Percentiles rank a stretch among this genome's conserved stretches.
Evolutionary conservation across 2,113 vertebrate genomes (phyloP).

Genomic region (Sceloporus undulatus): DNA sequence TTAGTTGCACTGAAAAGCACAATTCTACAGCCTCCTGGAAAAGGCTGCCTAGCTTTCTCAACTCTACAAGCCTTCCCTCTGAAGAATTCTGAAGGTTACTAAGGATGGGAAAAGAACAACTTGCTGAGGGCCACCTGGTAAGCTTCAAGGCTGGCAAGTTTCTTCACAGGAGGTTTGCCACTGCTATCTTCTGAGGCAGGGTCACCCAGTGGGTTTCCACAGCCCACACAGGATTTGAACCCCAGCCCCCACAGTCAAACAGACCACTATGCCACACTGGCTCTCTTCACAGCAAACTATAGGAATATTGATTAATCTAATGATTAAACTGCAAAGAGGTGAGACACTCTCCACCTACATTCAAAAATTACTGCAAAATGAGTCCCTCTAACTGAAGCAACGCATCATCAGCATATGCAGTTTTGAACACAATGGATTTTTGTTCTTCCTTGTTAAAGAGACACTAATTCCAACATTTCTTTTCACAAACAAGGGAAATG

Average conservation of each 20-base stretch:
- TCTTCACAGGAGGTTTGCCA: too few species aligned
- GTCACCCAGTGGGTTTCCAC: too few species aligned
- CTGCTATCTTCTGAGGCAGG: too few species aligned
- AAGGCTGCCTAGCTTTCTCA: not conserved
- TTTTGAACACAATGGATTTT: constrained; percentile 44
- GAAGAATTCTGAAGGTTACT: not conserved
- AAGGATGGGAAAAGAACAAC: too few species aligned
- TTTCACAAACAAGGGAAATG: constrained; percentile 55
- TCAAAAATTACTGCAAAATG: not conserved
- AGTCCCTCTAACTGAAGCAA: constrained; percentile 21
- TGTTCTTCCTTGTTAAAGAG: constrained; percentile 59
- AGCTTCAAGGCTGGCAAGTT: not conserved
- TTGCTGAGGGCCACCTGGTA: not conserved
- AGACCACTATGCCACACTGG: too few species aligned
- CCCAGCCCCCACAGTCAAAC: too few species aligned
- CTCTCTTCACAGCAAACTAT: not conserved
- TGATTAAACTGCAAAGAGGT: not conserved
- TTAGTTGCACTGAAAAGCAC: not conserved
- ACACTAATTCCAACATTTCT: constrained; percentile 40
- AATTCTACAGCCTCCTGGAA: not conserved
- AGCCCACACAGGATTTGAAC: too few species aligned
- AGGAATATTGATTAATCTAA: not conserved
- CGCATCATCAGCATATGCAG: constrained; percentile 45
- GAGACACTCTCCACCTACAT: not conserved
- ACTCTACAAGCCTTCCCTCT: not conserved